These are phyloP conservation scores for Rhagium mordax DNA, from an alignment of 2,888 invertebrate genomes.

Conservation along the genomic window DNA sequence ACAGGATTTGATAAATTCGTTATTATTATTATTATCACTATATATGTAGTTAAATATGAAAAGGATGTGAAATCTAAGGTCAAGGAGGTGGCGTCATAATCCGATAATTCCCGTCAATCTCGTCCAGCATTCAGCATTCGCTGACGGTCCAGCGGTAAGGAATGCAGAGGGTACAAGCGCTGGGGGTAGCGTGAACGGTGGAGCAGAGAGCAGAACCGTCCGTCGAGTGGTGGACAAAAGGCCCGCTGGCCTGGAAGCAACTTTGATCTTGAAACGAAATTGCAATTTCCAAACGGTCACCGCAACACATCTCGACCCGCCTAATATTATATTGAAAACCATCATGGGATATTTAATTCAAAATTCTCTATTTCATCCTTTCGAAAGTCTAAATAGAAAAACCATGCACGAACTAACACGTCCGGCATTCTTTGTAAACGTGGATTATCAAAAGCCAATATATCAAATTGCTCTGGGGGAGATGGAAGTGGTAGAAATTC, in stretches of 20 bases:
- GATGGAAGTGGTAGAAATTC: background rate
- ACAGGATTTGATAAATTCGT: too few species aligned
- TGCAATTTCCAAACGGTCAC: slow-evolving; percentile 69
- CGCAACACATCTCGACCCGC: slow-evolving; percentile 64
- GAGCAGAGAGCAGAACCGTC: slow-evolving; percentile 40
- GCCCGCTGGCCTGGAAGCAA: slow-evolving; percentile 66
- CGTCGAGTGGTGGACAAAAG: slow-evolving; percentile 64
- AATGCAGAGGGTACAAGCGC: slow-evolving; percentile 54
- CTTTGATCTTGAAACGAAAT: slow-evolving; percentile 70
- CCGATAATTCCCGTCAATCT: slow-evolving; percentile 23
- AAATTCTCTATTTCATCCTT: slow-evolving; percentile 41
- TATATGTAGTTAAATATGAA: background rate
- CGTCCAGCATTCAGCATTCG: background rate
- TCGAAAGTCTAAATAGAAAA: slow-evolving; percentile 34
- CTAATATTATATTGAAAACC: slow-evolving; percentile 67
- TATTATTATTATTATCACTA: too few species aligned
- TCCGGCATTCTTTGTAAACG: slow-evolving; percentile 4
- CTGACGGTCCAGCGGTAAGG: slow-evolving; percentile 51
- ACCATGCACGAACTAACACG: slow-evolving; percentile 39
- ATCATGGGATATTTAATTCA: slow-evolving; percentile 66
- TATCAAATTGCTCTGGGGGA: slow-evolving; percentile 8
- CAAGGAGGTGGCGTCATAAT: slow-evolving; percentile 11
- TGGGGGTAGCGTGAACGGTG: slow-evolving; percentile 40
- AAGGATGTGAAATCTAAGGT: slow-evolving; percentile 5
- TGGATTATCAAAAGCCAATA: slow-evolving; percentile 16